Evolutionary conservation across 2,113 vertebrate genomes (phyloP).

Genomic region (Carassius auratus): DNA sequence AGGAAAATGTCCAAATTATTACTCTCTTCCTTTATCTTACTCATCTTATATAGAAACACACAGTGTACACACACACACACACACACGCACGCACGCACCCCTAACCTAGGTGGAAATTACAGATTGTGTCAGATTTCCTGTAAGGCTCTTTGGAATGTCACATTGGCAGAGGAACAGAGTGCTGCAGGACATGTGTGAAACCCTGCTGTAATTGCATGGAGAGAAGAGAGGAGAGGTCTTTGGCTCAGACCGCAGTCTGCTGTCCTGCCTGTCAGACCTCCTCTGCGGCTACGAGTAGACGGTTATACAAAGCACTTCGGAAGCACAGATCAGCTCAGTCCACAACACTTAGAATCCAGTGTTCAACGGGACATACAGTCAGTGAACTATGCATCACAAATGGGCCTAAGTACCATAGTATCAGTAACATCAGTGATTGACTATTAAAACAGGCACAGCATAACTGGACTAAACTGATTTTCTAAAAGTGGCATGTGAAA

Average conservation of each 20-base stretch:
- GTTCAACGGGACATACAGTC: neutral
- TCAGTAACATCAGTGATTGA: neutral
- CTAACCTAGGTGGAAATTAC: constrained; percentile 76
- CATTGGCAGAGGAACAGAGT: constrained; percentile 65
- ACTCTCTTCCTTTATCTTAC: neutral
- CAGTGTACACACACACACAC: no score
- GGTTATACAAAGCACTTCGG: neutral
- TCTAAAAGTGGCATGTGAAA: neutral
- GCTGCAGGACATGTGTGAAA: constrained; percentile 50
- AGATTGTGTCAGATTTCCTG: constrained; percentile 74
- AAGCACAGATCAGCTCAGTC: neutral
- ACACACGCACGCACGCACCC: neutral
- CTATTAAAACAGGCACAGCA: neutral
- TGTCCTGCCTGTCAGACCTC: constrained; percentile 46
- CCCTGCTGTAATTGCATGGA: constrained; percentile 63
- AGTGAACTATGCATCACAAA: neutral
- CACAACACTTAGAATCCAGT: neutral
- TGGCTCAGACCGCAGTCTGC: constrained; percentile 43
- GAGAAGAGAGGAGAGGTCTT: constrained; percentile 53
- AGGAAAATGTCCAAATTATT: constrained; percentile 3
- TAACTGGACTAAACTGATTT: neutral
- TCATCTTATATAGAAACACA: neutral
- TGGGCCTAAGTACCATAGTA: neutral
- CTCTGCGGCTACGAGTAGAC: neutral
- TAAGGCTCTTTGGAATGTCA: constrained; percentile 57